A percentile compares a stretch with the other conserved stretches of the same genome.
Evolutionary conservation across 35 echinoderm and acorn worm genomes (phyloP).

Genomic region (Eucidaris tribuloides): DNA sequence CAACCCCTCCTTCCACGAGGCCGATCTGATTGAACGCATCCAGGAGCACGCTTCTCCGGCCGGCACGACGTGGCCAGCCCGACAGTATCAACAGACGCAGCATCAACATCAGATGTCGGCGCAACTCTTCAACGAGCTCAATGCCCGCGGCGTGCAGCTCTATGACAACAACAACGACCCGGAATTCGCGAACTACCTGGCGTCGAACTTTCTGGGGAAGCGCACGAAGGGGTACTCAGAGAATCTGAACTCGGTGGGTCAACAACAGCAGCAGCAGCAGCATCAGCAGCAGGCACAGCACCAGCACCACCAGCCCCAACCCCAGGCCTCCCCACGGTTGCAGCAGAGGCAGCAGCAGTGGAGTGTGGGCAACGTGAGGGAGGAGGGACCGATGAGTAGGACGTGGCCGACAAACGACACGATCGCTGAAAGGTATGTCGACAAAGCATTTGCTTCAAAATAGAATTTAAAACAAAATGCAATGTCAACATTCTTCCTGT

Average conservation of each 20-base stretch:
- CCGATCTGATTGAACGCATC: slow-evolving; percentile 20
- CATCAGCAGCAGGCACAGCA: slow-evolving; percentile 23
- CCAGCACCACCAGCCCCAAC: neutral
- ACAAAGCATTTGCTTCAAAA: too few species aligned
- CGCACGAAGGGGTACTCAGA: slow-evolving; percentile 46
- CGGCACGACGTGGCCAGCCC: neutral
- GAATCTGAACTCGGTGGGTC: slow-evolving; percentile 27
- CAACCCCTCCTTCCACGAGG: slow-evolving; percentile 64
- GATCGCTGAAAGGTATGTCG: slow-evolving; percentile 37
- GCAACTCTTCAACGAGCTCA: neutral
- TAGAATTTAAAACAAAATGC: too few species aligned
- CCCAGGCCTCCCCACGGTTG: neutral
- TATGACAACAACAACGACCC: slow-evolving; percentile 53
- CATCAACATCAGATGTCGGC: neutral
- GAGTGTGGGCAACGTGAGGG: slow-evolving; percentile 6
- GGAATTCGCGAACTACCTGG: slow-evolving; percentile 75
- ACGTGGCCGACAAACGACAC: slow-evolving; percentile 52
- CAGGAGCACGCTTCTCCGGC: slow-evolving; percentile 11
- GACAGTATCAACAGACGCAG: slow-evolving; percentile 2
- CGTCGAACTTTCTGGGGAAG: slow-evolving; percentile 69
- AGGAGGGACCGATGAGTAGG: slow-evolving; percentile 48
- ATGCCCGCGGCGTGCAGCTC: neutral
- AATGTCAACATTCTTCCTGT: too few species aligned
- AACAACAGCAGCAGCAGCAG: slow-evolving; percentile 38
- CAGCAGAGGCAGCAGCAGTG: neutral